phyloP scores from a whole-genome alignment of 2,888 invertebrate genomes.

The Agrotis exclamationis region DNA sequence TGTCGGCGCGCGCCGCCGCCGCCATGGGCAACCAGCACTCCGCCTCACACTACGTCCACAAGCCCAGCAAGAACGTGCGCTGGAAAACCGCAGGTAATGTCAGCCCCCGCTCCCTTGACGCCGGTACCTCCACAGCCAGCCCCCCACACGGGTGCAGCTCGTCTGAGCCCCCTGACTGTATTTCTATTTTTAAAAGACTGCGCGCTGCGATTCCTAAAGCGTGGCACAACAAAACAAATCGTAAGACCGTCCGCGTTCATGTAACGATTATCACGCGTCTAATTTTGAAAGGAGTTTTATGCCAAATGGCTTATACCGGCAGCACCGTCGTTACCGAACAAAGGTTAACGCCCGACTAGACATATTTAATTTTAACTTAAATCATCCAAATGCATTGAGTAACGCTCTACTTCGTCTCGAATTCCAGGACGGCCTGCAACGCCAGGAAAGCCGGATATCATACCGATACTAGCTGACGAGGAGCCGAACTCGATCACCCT shows the following conservation, averaged over 20 bases:
- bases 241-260: constrained; percentile 86
- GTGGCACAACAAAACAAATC: constrained; percentile 91
- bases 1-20: constrained; percentile 89
- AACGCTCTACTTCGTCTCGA: constrained; percentile 43
- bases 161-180: constrained; percentile 74
- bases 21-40: constrained; percentile 91
- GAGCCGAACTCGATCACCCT: constrained; percentile 96
- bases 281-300: constrained; percentile 86
- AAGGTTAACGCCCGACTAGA: constrained; percentile 70
- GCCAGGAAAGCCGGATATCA: constrained; percentile 96
- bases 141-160: constrained; percentile 53
- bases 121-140: constrained; percentile 48
- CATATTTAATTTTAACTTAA: constrained; percentile 60
- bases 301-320: constrained; percentile 79
- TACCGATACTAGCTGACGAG: constrained; percentile 93
- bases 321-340: constrained; percentile 63
- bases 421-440: constrained; percentile 94
- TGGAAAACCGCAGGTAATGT: constrained; percentile 96
- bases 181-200: constrained; percentile 87
- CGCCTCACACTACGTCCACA: constrained; percentile 85
- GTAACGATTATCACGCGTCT: constrained; percentile 88
- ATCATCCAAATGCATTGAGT: constrained; percentile 52
- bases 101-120: constrained; percentile 52
- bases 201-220: constrained; percentile 86
- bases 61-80: constrained; percentile 95